These are phyloP conservation scores for Rallus limicola DNA, from an alignment of 2,113 vertebrate genomes.

Conservation along the genomic window DNA sequence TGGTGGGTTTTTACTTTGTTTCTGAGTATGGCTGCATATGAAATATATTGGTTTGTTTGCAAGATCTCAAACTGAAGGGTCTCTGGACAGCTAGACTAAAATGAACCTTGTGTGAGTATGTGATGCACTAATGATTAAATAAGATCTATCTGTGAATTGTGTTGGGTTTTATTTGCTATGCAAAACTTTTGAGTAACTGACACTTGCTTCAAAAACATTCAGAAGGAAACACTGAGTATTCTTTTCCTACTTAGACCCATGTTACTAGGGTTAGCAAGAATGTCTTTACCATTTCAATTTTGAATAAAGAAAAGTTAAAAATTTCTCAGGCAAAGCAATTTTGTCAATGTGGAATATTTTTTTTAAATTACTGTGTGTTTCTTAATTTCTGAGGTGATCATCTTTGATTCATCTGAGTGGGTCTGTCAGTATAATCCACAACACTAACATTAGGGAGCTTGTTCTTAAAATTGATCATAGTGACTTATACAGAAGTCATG, in stretches of 20 bases:
- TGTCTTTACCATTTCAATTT: neutral
- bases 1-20: neutral
- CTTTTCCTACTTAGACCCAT: neutral
- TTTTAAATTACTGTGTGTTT: neutral
- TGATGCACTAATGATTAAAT: neutral
- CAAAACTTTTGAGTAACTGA: neutral
- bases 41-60: neutral
- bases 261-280: neutral
- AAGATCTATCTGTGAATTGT: neutral
- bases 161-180: neutral
- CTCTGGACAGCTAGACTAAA: neutral
- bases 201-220: neutral
- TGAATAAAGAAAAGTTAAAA: neutral
- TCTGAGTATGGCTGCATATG: neutral
- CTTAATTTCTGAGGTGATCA: neutral
- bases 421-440: neutral
- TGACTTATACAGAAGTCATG: neutral
- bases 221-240: neutral
- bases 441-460: neutral
- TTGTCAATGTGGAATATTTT: neutral
- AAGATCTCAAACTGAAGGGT: fast-evolving
- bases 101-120: neutral
- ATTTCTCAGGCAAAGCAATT: neutral
- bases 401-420: neutral
- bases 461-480: neutral